Evolutionary conservation across 2,888 invertebrate genomes (phyloP), one percentile per base, ranked within the genome.

Genomic region (Noctua janthe): DNA sequence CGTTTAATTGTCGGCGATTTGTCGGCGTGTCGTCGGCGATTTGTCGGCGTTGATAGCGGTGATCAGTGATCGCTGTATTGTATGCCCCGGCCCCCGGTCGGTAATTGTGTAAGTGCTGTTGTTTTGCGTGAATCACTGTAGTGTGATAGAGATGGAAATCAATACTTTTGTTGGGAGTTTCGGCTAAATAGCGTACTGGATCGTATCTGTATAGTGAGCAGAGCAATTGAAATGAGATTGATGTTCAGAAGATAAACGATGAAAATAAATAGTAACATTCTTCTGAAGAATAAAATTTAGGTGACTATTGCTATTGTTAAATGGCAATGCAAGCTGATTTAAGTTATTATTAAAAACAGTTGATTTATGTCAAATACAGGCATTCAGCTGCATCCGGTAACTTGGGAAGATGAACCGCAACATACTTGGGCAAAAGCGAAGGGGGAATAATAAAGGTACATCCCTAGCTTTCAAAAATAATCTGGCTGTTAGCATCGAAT

Each of bases 1-100:
- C 87, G 81, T 71, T 74, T 81, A 81, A 86, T 76, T 86, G 81
- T 51, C 76, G 23, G 35, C 81, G 67, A 86, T 86, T 80, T 74
- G 79, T 74, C 79, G 56, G 1, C 77, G 64, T 66, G 81, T 82
- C 17, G 78, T 51, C 74, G 23, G 39, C 81, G 67, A 86, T 86
- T 84, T 81, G 78, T 85, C 78, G 72, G 47, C 71, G 51, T 79
- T 73, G 84, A 78, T 78, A 69, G 76, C 47, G 4, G 83, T 72
- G 76, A 85, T 86, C 80, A 83, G 64, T 49, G 82, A 81, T 77
- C 62, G 51, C 29, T 62, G n/a, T 62, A 76, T 76, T 78, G 81
- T 74, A 67, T 69, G 77, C 73, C 71, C 47, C 8, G 23, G 20
- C 23, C 23, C 51, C 51, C 76, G 76, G 67, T 62, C 35, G 64